Conservation (phyloP, 2,888 invertebrate species). For the Nomada goodeniana region DNA sequence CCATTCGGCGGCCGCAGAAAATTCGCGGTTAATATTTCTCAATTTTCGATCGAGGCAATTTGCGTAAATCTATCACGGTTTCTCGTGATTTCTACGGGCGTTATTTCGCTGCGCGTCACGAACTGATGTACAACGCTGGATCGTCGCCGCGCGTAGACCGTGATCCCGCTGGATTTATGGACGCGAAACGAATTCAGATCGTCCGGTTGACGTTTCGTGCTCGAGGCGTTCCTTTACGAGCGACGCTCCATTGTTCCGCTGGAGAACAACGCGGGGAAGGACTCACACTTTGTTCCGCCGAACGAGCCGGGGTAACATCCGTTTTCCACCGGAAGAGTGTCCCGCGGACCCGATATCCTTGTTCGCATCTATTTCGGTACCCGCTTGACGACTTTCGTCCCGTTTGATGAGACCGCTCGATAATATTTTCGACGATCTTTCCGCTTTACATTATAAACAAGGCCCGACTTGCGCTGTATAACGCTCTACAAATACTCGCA, state of each 20-base stretch:
- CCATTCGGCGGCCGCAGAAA: neutral
- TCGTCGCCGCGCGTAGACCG: conserved; percentile 8
- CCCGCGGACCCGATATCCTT: neutral
- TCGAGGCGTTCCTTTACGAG: conserved; percentile 19
- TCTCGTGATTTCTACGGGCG: neutral
- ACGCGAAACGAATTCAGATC: conserved; percentile 33
- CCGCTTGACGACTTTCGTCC: neutral
- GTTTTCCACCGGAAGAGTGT: neutral
- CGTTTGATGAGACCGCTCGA: neutral
- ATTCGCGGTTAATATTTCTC: neutral
- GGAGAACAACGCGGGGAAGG: neutral
- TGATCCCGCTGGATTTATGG: conserved; percentile 38
- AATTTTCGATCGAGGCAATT: neutral
- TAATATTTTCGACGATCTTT: neutral
- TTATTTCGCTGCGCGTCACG: neutral
- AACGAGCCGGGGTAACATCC: neutral
- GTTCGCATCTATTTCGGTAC: neutral
- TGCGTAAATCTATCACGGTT: neutral
- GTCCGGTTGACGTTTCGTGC: conserved; percentile 19
- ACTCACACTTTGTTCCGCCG: conserved; percentile 6
- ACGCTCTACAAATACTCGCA: too few species aligned
- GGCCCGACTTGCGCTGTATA: too few species aligned
- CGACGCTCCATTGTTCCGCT: neutral
- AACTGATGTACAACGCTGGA: neutral
- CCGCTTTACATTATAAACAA: too few species aligned